These are phyloP conservation scores for Agonopterix alstromeriana DNA, from an alignment of 2,888 invertebrate species.

Conservation along the genomic window DNA sequence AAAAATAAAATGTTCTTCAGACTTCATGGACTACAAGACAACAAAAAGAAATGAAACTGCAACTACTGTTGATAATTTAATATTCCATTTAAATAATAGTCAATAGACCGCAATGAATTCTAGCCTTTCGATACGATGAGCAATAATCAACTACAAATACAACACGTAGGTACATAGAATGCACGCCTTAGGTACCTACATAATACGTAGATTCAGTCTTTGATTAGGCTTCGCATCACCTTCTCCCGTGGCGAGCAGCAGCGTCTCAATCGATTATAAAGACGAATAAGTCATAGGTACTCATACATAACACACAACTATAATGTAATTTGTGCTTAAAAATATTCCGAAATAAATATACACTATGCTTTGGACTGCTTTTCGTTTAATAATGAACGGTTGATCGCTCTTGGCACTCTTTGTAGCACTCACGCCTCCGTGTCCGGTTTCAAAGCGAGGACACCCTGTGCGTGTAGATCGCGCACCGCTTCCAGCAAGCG, in stretches of 20 bases:
- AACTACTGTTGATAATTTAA: constrained; percentile 25
- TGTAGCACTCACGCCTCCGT: constrained; percentile 37
- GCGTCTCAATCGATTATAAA: constrained; percentile 32
- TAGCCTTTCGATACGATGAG: constrained; percentile 63
- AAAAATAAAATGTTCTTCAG: no score
- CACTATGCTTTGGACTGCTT: constrained; percentile 33
- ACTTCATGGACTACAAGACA: no score
- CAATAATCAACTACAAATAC: constrained; percentile 39
- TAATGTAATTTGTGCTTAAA: constrained; percentile 44
- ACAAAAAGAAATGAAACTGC: constrained; percentile 5
- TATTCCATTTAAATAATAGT: constrained; percentile 50
- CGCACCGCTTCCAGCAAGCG: constrained; percentile 84
- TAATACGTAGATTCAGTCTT: constrained; percentile 70
- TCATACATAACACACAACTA: constrained; percentile 25
- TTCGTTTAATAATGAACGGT: constrained; percentile 16
- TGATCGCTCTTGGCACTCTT: constrained; percentile 42
- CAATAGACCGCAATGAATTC: constrained; percentile 66
- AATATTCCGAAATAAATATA: constrained; percentile 26
- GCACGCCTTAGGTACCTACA: constrained; percentile 17
- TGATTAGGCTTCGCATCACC: constrained; percentile 48
- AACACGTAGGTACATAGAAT: background rate
- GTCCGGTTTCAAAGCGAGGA: constrained; percentile 74
- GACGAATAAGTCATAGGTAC: constrained; percentile 25
- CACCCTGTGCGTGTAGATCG: constrained; percentile 83
- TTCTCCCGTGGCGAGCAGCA: constrained; percentile 16